A percentile compares a stretch with the other conserved stretches of the same genome.
Conservation (phyloP, 2,113 vertebrate species). For the Ophthalmotilapia sp. region DNA sequence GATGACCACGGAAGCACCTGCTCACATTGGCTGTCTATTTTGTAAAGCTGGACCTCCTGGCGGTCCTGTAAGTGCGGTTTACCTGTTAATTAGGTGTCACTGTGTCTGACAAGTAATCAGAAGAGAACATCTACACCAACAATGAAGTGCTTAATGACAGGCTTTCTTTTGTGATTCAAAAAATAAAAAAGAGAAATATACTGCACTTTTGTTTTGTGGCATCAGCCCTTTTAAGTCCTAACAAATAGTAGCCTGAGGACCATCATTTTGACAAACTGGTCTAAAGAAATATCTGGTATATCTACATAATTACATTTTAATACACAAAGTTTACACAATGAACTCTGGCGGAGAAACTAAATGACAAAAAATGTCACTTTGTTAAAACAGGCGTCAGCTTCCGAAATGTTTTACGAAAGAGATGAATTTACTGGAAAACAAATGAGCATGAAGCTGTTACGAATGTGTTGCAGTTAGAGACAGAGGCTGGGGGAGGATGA, state of each 20-base stretch:
- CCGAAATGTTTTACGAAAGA: neutral
- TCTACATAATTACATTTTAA: neutral
- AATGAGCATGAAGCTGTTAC: neutral
- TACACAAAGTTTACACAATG: neutral
- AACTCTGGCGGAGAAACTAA: neutral
- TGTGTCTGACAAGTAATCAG: neutral
- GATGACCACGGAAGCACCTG: neutral
- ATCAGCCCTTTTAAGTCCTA: neutral
- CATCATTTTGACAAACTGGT: neutral
- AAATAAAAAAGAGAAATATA: neutral
- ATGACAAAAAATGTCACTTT: neutral
- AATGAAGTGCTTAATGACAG: neutral
- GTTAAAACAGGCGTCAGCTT: neutral
- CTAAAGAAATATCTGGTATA: neutral
- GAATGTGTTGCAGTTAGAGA: neutral
- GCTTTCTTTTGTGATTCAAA: neutral
- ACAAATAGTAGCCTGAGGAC: neutral
- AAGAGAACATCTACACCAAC: neutral
- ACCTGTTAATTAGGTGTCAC: constrained; percentile 14
- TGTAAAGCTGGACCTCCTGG: neutral
- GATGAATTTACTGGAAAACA: neutral
- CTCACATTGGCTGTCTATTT: neutral
- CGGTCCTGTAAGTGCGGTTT: neutral
- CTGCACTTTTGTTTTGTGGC: neutral
- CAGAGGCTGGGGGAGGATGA: neutral